A percentile compares a stretch with the other conserved stretches of the same genome.
These are phyloP conservation scores for Drosophila arizonae DNA, from an alignment of 1,140 invertebrate species.

Conservation along the genomic window DNA sequence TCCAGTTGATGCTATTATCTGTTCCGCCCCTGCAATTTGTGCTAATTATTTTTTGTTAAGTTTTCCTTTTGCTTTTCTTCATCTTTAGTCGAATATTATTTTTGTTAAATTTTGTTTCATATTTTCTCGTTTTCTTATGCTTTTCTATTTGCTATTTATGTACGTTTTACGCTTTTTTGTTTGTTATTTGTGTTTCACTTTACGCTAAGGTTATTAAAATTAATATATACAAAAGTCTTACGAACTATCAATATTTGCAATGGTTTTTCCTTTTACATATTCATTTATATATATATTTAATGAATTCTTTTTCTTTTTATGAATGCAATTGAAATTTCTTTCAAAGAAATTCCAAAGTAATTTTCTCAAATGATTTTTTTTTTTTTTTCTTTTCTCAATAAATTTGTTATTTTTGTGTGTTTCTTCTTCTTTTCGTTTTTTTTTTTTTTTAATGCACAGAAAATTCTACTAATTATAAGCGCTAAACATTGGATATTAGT, in stretches of 20 bases:
- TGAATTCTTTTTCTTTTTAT: background rate
- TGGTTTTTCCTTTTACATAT: slow-evolving; percentile 24
- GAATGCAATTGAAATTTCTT: slow-evolving; percentile 35
- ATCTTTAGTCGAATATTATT: background rate
- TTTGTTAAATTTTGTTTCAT: background rate
- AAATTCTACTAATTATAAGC: slow-evolving; percentile 75
- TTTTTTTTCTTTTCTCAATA: slow-evolving; percentile 9
- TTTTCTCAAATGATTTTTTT: background rate
- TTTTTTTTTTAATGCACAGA: slow-evolving; percentile 49
- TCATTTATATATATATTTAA: background rate
- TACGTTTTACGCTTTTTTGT: slow-evolving; percentile 69
- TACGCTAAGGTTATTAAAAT: slow-evolving; percentile 71
- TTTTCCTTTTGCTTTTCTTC: background rate
- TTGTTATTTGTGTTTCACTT: slow-evolving; percentile 60
- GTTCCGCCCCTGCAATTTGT: background rate
- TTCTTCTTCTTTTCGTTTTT: slow-evolving; percentile 7
- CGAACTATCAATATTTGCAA: slow-evolving; percentile 52
- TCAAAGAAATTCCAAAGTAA: slow-evolving; percentile 42
- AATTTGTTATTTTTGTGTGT: slow-evolving; percentile 21
- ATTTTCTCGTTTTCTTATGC: slow-evolving; percentile 12
- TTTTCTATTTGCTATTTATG: slow-evolving; percentile 38
- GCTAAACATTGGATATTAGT: slow-evolving; percentile 70
- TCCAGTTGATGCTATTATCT: background rate
- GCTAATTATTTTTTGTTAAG: slow-evolving; percentile 8
- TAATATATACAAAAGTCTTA: slow-evolving; percentile 75